Evolutionary conservation across 2,113 vertebrate species (phyloP), one percentile per base, ranked within the genome.

Genomic region (Paradisaea rubra): DNA sequence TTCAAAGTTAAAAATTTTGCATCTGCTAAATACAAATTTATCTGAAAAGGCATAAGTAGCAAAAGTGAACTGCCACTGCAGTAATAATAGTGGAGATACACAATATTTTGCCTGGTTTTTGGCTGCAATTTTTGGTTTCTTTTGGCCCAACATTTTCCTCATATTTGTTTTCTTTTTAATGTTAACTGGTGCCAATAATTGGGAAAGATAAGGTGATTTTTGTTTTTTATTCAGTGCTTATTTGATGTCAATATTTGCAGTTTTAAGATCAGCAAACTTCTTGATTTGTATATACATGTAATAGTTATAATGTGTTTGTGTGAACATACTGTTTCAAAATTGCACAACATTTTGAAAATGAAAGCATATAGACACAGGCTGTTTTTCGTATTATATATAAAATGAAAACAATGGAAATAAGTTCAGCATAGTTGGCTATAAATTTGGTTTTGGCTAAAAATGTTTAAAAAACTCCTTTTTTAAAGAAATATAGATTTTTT

Each of bases 401-500:
- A 69, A 72, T 61, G 3, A n/a, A 83, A 80, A 50, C 27, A 64
- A 3, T 52, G 35, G 15, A 83, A 83, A 37, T 28, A 71, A 33
- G 4, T 78, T 81, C 52, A 73, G 8, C 12, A 7, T 33, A 50
- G 25, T 49, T 89, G 21, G 5, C 20, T 79, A 33, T 81, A 56
- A 71, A 82, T 64, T 37, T 59, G 8, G 6, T 27, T 66, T 37
- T 76, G 44, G 25, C 21, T 50, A 42, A 24, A 66, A 28, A 10
- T 47, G 9, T 28, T 61, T 33, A 15, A 11, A 3, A 20, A 23
- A 37, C 31, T 60, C 21, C 17, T 45, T 57, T 57, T 28, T 23
- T 6, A 10, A 53, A 76, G 10, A 54, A 54, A n/a, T 0, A 9
- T 7, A 19, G 10, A 0, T 2, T 39, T 10, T 9, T 27, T 30